phyloP scores from a whole-genome alignment of 1,140 invertebrate genomes.

The Triops longicaudatus region DNA sequence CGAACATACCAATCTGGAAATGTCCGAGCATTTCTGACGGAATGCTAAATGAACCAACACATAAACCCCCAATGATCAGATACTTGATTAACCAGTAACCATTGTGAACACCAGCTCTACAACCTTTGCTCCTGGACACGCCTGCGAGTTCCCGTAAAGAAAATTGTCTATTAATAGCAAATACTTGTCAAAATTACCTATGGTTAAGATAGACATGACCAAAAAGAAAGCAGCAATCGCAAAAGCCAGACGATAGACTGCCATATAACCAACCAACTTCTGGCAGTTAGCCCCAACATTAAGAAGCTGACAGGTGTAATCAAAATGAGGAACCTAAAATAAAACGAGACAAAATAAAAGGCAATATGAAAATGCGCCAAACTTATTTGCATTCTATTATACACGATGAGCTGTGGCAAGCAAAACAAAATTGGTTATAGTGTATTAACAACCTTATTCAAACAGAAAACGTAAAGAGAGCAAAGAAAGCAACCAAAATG shows the following conservation, averaged over 20 bases:
- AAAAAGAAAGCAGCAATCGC: slow-evolving; percentile 41
- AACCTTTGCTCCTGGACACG: slow-evolving; percentile 39
- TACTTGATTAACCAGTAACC: slow-evolving; percentile 39
- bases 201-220: slow-evolving; percentile 38
- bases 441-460: not conserved
- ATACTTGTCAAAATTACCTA: slow-evolving; percentile 31
- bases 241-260: slow-evolving; percentile 43
- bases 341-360: slow-evolving; percentile 17
- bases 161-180: not conserved
- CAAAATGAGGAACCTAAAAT: slow-evolving; percentile 40
- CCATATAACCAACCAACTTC: slow-evolving; percentile 41
- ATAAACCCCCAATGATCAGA: slow-evolving; percentile 33
- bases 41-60: slow-evolving; percentile 35
- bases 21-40: slow-evolving; percentile 32
- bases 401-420: too few species aligned
- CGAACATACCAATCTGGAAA: slow-evolving; percentile 33
- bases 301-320: slow-evolving; percentile 39
- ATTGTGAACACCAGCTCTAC: slow-evolving; percentile 41
- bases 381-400: too few species aligned
- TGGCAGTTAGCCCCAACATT: slow-evolving; percentile 40
- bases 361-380: too few species aligned
- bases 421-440: not conserved
- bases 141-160: slow-evolving; percentile 28
- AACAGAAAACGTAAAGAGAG: not conserved
- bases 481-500: not conserved